Evolutionary conservation across 2,888 invertebrate genomes (phyloP).

Genomic region (Polietes domitor): DNA sequence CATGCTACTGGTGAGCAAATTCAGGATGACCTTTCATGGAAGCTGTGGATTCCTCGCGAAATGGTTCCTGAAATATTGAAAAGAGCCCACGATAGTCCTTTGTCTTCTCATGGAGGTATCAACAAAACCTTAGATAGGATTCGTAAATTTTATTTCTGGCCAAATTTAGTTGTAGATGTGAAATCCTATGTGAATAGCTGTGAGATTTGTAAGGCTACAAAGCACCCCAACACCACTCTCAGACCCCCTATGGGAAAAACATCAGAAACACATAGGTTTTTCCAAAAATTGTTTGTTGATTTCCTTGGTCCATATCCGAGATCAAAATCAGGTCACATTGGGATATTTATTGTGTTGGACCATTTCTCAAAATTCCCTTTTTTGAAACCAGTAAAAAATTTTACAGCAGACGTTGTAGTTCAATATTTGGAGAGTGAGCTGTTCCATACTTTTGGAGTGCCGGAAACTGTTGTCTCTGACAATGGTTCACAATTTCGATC

Average conservation of each 20-base stretch:
- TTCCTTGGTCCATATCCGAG: slow-evolving; percentile 33
- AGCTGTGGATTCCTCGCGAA: slow-evolving; percentile 43
- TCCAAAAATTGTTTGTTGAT: slow-evolving; percentile 42
- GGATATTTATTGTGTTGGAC: too few relatives aligned
- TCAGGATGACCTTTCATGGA: slow-evolving; percentile 38
- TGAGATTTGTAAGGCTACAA: slow-evolving; percentile 18
- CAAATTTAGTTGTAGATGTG: slow-evolving; percentile 25
- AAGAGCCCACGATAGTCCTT: neutral
- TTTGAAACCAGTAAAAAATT: too few relatives aligned
- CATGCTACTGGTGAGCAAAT: slow-evolving; percentile 34
- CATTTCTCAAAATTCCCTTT: too few relatives aligned
- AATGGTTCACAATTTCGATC: too few relatives aligned
- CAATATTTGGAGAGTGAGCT: too few relatives aligned
- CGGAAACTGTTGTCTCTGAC: too few relatives aligned
- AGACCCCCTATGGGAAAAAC: slow-evolving; percentile 29
- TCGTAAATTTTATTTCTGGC: slow-evolving; percentile 43
- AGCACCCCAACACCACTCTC: slow-evolving; percentile 6
- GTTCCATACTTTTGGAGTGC: too few relatives aligned
- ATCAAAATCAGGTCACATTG: slow-evolving; percentile 26
- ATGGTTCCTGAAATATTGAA: slow-evolving; percentile 11
- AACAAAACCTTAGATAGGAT: slow-evolving; percentile 49
- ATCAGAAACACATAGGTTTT: slow-evolving; percentile 23
- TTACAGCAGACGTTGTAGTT: too few relatives aligned
- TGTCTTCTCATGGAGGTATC: slow-evolving; percentile 41
- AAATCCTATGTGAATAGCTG: slow-evolving; percentile 21